A percentile compares a stretch with the other conserved stretches of the same genome.
phyloP scores from a whole-genome alignment of 2,797 vertebrate species.

The Avahi laniger region DNA sequence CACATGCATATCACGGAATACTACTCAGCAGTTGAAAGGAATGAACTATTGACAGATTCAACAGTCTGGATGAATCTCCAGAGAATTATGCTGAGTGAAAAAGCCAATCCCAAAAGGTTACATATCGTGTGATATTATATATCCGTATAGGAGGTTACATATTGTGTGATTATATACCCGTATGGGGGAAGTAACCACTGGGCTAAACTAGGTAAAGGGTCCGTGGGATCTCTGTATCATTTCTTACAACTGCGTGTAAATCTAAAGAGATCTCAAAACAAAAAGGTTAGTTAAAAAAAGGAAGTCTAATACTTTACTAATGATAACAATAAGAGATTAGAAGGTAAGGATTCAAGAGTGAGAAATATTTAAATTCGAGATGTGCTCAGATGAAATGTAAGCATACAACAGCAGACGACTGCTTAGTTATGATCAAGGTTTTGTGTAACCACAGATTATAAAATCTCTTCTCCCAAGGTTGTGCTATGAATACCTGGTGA shows the following conservation, averaged over 20 bases:
- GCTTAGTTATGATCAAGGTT: background rate
- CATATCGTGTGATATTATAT: background rate
- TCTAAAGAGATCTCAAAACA: background rate
- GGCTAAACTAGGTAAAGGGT: background rate
- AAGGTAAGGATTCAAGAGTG: background rate
- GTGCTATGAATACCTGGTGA: slow-evolving; percentile 90
- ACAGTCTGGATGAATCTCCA: background rate
- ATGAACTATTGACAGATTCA: background rate
- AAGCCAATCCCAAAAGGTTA: background rate
- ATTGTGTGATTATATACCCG: background rate
- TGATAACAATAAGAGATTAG: background rate
- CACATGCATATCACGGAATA: background rate
- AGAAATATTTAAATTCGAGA: background rate
- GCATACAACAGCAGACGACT: background rate
- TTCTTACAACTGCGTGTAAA: background rate
- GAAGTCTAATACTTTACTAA: background rate
- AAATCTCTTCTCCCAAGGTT: background rate
- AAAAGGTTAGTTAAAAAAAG: background rate
- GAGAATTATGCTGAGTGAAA: background rate
- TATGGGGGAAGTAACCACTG: background rate
- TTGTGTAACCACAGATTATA: background rate
- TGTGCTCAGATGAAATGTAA: background rate
- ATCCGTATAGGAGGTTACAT: background rate
- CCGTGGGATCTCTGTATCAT: background rate
- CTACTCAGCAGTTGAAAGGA: background rate